Evolutionary conservation across 2,797 vertebrate species (phyloP).

Genomic region (Dicrostonyx torquatus): DNA sequence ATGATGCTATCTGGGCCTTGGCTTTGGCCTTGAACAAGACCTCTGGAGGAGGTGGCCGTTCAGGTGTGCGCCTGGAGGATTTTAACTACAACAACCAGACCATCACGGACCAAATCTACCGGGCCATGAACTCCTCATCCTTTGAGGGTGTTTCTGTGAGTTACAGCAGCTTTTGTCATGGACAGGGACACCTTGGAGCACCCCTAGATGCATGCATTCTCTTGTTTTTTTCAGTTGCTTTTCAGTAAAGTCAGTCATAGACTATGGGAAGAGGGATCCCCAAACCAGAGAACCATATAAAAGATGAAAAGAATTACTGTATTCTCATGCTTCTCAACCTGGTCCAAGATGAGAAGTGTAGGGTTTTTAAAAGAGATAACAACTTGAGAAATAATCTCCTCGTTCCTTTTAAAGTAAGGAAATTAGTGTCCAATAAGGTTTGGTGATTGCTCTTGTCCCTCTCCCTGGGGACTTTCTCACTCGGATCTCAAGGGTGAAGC

Average conservation of each 20-base stretch:
- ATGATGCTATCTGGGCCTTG: constrained; percentile 96
- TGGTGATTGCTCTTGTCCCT: background rate
- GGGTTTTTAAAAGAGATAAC: constrained; percentile 36
- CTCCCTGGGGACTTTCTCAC: constrained; percentile 20
- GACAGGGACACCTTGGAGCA: background rate
- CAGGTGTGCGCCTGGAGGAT: constrained; percentile 92
- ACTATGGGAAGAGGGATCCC: background rate
- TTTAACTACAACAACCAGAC: constrained; percentile 98
- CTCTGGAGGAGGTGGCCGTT: constrained; percentile 90
- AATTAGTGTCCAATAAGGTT: background rate
- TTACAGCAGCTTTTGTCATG: constrained; percentile 33
- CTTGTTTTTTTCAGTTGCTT: background rate
- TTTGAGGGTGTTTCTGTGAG: constrained; percentile 96
- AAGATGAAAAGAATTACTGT: background rate
- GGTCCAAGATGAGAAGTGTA: constrained; percentile 31
- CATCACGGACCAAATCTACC: constrained; percentile 96
- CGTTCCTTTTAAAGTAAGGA: constrained; percentile 32
- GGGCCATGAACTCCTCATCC: constrained; percentile 96
- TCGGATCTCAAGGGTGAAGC: constrained; percentile 41
- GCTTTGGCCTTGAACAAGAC: constrained; percentile 97
- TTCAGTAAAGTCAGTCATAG: background rate
- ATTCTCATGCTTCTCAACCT: constrained; percentile 22
- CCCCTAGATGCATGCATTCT: background rate
- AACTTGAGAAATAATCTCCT: background rate
- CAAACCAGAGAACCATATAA: background rate